A percentile compares a stretch with the other conserved stretches of the same genome.
phyloP scores from a whole-genome alignment of 2,797 vertebrate species.

The Otus scops region DNA sequence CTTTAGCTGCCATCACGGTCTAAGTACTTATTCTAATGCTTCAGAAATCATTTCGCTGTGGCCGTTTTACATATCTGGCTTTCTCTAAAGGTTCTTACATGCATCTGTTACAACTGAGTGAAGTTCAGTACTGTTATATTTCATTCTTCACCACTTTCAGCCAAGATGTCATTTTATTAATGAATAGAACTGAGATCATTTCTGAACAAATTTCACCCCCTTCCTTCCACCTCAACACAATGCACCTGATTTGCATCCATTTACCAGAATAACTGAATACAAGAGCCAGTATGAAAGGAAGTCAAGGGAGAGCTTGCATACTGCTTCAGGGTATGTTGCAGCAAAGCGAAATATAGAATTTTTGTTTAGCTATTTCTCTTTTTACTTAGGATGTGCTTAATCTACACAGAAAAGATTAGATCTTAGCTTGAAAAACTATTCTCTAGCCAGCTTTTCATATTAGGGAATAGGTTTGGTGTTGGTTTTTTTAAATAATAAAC shows the following conservation, averaged over 20 bases:
- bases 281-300: constrained; percentile 73
- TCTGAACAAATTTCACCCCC: constrained; percentile 75
- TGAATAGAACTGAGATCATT: constrained; percentile 80
- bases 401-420: constrained; percentile 43
- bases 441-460: constrained; percentile 25
- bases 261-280: constrained; percentile 77
- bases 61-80: constrained; percentile 64
- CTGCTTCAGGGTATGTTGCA: constrained; percentile 65
- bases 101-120: constrained; percentile 67
- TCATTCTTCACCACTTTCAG: constrained; percentile 74
- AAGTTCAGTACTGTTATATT: constrained; percentile 72
- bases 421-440: constrained; percentile 17
- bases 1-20: constrained; percentile 46
- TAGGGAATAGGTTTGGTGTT: constrained; percentile 1
- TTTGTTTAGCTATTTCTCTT: constrained; percentile 31
- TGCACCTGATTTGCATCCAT: constrained; percentile 82
- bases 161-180: constrained; percentile 79
- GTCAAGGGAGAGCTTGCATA: constrained; percentile 63
- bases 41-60: constrained; percentile 62
- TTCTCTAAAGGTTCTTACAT: constrained; percentile 58
- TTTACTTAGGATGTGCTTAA: constrained; percentile 31
- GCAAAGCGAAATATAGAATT: constrained; percentile 53
- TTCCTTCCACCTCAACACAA: constrained; percentile 72
- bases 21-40: constrained; percentile 59
- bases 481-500: neutral